Evolutionary conservation across 2,113 vertebrate species (phyloP).

Genomic region (Hippocampus barbouri): DNA sequence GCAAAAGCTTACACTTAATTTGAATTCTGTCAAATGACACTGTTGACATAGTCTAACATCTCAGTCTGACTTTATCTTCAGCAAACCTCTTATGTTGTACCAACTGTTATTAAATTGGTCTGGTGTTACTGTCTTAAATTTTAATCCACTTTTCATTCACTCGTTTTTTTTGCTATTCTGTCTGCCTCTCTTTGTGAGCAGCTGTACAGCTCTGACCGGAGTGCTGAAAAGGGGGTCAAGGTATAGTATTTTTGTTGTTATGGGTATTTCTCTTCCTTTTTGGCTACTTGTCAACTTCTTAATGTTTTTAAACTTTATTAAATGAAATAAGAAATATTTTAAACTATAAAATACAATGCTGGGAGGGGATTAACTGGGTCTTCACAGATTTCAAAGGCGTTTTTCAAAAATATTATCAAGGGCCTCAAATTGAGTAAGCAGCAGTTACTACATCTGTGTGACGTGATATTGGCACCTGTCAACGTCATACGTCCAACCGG

Average conservation of each 20-base stretch:
- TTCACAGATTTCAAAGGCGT: no score
- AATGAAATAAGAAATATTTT: no score
- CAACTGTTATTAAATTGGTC: background rate
- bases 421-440: no score
- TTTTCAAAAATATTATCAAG: no score
- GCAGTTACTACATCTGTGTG: background rate
- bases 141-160: conserved; percentile 3
- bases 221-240: conserved; percentile 67
- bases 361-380: no score
- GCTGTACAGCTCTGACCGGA: conserved; percentile 67
- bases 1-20: background rate
- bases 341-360: no score
- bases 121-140: conserved; percentile 10
- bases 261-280: conserved; percentile 6
- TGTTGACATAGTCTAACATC: background rate
- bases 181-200: conserved; percentile 35
- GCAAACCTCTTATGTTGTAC: background rate
- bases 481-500: background rate
- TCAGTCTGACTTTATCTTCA: background rate
- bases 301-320: no score
- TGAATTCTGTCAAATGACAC: no score
- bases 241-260: conserved; percentile 42
- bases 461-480: background rate
- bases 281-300: background rate
- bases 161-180: conserved; percentile 22